Conservation (phyloP, 2,797 vertebrate genomes). For the Streptopelia turtur region DNA sequence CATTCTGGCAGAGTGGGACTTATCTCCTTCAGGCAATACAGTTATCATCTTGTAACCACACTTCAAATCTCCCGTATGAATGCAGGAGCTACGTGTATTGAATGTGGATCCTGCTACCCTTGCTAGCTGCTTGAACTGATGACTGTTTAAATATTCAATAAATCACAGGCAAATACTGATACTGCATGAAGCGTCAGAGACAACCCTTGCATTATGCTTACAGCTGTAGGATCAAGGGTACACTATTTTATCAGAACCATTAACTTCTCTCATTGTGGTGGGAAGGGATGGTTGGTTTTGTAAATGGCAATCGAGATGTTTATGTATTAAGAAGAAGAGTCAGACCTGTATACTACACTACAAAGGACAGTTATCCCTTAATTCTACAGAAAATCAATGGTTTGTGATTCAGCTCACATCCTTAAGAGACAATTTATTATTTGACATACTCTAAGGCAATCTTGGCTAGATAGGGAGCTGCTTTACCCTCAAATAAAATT, state of each 20-base stretch:
- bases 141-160: constrained; percentile 73
- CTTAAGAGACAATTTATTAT: constrained; percentile 11
- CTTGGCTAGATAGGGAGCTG: neutral
- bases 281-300: constrained; percentile 22
- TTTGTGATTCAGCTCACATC: constrained; percentile 11
- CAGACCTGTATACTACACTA: neutral
- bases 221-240: constrained; percentile 35
- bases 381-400: constrained; percentile 1
- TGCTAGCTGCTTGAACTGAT: constrained; percentile 69
- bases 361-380: constrained; percentile 7
- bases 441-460: neutral
- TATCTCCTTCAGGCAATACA: constrained; percentile 78
- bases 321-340: constrained; percentile 14
- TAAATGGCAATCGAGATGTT: constrained; percentile 24
- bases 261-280: constrained; percentile 32
- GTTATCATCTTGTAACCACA: constrained; percentile 81
- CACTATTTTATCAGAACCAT: constrained; percentile 45
- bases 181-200: constrained; percentile 38
- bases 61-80: constrained; percentile 74
- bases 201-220: constrained; percentile 31
- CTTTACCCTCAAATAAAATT: constrained; percentile 9
- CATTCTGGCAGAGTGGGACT: constrained; percentile 75
- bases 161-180: constrained; percentile 65
- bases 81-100: constrained; percentile 62
- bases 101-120: constrained; percentile 66